Conservation (phyloP, 2,888 invertebrate species). For the Linyphia triangularis region DNA sequence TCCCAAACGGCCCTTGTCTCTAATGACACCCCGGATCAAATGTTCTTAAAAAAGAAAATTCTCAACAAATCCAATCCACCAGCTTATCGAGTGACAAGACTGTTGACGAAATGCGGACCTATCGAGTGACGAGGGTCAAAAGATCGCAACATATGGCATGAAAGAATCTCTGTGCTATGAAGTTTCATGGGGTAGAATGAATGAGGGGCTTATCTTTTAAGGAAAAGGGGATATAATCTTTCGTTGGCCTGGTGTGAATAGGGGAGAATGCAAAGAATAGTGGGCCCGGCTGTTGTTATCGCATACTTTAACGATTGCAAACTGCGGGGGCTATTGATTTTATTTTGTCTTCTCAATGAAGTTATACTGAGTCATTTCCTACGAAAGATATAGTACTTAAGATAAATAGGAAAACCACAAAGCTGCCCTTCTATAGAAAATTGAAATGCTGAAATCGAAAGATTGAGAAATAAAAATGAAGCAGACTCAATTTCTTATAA, state of each 20-base stretch:
- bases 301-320: constrained; percentile 19
- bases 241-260: not conserved
- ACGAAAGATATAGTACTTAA: too few species aligned
- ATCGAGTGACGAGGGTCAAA: constrained; percentile 54
- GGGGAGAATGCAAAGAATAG: not conserved
- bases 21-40: constrained; percentile 22
- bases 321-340: not conserved
- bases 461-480: too few species aligned
- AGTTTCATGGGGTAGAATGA: not conserved
- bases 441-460: too few species aligned
- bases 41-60: not conserved
- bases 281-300: not conserved
- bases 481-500: too few species aligned
- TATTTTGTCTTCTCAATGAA: not conserved
- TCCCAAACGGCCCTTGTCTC: not conserved
- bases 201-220: constrained; percentile 18
- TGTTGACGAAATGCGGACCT: constrained; percentile 41
- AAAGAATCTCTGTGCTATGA: constrained; percentile 44
- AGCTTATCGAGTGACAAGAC: constrained; percentile 57
- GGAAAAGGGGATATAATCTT: not conserved
- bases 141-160: constrained; percentile 28
- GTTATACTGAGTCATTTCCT: not conserved
- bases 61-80: too few species aligned
- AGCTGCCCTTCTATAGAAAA: too few species aligned
- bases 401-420: too few species aligned